Conservation (phyloP, 2,888 invertebrate genomes). For the Cactoblastis cactorum region DNA sequence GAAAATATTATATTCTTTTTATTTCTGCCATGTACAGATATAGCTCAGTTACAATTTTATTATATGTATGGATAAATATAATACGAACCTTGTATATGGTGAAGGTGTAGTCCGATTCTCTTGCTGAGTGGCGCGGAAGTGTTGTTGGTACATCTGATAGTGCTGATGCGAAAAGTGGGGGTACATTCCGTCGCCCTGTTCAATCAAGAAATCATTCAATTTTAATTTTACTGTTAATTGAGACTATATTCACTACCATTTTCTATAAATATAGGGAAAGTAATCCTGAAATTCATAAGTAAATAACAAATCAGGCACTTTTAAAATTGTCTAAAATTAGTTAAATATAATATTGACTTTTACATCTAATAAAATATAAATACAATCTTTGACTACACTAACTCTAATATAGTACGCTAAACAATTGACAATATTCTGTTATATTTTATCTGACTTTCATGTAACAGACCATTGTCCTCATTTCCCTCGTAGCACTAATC, state of each 20-base stretch:
- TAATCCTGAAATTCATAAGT: neutral
- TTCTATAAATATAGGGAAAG: too few species aligned
- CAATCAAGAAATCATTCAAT: neutral
- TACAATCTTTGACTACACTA: neutral
- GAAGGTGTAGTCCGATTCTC: conserved; percentile 63
- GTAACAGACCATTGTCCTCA: conserved; percentile 15
- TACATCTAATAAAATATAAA: neutral
- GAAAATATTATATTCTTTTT: too few species aligned
- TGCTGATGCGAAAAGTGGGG: conserved; percentile 75
- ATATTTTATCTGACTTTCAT: neutral
- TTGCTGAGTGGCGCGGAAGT: conserved; percentile 72
- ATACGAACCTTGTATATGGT: conserved; percentile 59
- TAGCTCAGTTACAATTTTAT: too few species aligned
- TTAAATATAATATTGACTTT: too few species aligned
- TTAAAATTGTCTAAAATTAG: too few species aligned
- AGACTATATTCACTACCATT: neutral
- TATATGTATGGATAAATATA: neutral
- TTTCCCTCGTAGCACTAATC: neutral
- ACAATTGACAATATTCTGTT: neutral
- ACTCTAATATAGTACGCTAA: neutral
- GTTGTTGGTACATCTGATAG: conserved; percentile 75
- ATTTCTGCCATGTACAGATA: too few species aligned
- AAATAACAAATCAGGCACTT: neutral
- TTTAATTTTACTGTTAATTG: neutral
- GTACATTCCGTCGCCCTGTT: conserved; percentile 75